Base-by-base conservation (phyloP, 2,888 invertebrate genomes). In the Serrognathus titanus region DNA sequence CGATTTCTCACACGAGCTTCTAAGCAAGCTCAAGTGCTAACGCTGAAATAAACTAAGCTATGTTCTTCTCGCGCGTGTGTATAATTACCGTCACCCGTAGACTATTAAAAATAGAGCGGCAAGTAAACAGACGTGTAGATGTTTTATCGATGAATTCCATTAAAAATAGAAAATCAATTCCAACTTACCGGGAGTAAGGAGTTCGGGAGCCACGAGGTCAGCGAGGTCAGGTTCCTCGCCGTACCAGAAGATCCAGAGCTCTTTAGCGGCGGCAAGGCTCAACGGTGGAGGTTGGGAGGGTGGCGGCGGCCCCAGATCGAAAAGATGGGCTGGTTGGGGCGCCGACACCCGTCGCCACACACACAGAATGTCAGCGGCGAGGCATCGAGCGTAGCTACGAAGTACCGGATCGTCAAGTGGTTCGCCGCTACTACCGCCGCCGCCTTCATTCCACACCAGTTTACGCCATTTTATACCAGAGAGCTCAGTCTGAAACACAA, bases 181-280 rank as follows among this genome's bases (percentile, higher is more conserved):
- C 24, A 20, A 85, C 90, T 88, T 80, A 96, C 96, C 94, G 77
- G 87, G 85, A 64, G 85, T 84, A 74, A 92, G 87, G 65, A 96
- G 85, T 75, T 95, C 94, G 10, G 89, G 87, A 59, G 91, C 88
- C 68, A 94, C 89, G 71, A 94, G 83, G 59, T 89, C 89, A 71
- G 85, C 86, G 63, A 95, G 85, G 79, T 94, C 93, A 55, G 95
- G 95, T 79, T 95, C 94, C 78, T 97, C 96, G 73, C 97, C 97
- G 81, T 98, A 99, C 98, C 98, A 99, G 83, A 99, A 99, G 78
- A 99, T 92, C 98, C 98, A 99, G 61, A 99, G 85, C 79, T 99
- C 98, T 82, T 97, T 98, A 78, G 92, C 89, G 73, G 92, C 89
- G 75, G 89, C 86, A 69, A 92, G 83, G 69, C 90, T 89, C 71